Conservation (phyloP, 2,888 invertebrate genomes). For the Lobophora halterata region DNA sequence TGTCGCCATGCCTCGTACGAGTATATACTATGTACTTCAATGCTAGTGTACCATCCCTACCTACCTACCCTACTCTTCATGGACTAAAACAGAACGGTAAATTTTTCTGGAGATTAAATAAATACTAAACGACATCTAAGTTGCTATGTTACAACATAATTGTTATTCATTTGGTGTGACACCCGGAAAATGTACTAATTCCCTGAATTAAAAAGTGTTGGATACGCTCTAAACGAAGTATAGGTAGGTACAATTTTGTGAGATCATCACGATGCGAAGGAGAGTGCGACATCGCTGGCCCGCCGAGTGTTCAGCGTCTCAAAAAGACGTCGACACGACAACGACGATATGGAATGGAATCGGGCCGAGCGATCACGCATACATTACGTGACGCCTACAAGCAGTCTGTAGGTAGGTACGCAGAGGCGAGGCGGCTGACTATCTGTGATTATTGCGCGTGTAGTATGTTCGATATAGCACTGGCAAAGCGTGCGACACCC, state of each 20-base stretch:
- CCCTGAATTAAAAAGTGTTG: slow-evolving; percentile 16
- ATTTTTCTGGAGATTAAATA: too few relatives aligned
- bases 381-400: slow-evolving; percentile 69
- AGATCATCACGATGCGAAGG: slow-evolving; percentile 53
- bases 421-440: slow-evolving; percentile 42
- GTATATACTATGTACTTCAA: too few relatives aligned
- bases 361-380: slow-evolving; percentile 62
- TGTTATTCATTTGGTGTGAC: neutral
- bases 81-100: too few relatives aligned
- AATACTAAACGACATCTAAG: too few relatives aligned
- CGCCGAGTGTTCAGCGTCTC: slow-evolving; percentile 38
- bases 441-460: slow-evolving; percentile 55
- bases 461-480: slow-evolving; percentile 54
- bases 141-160: too few relatives aligned
- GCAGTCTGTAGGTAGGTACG: slow-evolving; percentile 33
- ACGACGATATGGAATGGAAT: slow-evolving; percentile 55
- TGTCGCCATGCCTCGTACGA: slow-evolving; percentile 5
- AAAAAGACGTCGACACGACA: slow-evolving; percentile 55
- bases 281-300: slow-evolving; percentile 61
- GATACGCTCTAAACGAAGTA: slow-evolving; percentile 32
- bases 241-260: too few relatives aligned
- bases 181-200: slow-evolving; percentile 10
- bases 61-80: too few relatives aligned
- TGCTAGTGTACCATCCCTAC: too few relatives aligned
- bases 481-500: slow-evolving; percentile 42